phyloP scores from a whole-genome alignment of 2,888 invertebrate genomes.

The Artemia sp. region DNA sequence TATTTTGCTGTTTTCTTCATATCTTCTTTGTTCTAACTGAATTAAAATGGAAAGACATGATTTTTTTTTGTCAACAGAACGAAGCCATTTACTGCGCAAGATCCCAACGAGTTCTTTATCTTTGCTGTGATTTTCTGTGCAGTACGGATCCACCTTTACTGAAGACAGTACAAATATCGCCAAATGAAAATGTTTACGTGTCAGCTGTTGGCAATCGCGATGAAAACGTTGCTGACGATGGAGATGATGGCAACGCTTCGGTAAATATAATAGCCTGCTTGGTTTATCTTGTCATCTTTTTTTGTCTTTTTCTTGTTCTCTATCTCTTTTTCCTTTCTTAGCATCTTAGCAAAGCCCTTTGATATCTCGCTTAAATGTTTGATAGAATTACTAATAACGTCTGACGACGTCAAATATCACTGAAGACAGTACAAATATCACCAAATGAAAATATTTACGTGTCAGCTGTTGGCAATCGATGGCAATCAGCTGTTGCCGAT shows the following conservation, averaged over 20 bases:
- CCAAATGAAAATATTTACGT: constrained; percentile 47
- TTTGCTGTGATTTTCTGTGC: constrained; percentile 65
- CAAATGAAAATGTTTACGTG: constrained; percentile 47
- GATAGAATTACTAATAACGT: too few species aligned
- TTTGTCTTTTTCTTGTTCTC: too few species aligned
- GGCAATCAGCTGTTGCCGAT: too few species aligned
- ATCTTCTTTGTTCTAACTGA: too few species aligned
- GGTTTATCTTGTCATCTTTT: too few species aligned
- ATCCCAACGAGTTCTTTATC: constrained; percentile 54
- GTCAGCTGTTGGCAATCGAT: constrained; percentile 44
- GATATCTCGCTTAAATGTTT: too few species aligned
- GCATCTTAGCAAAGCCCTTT: too few species aligned
- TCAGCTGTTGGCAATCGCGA: constrained; percentile 42
- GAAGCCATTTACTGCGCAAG: constrained; percentile 53
- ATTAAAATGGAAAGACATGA: too few species aligned
- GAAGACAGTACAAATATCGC: constrained; percentile 47
- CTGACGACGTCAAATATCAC: constrained; percentile 23
- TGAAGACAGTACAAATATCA: constrained; percentile 50
- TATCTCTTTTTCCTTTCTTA: too few species aligned
- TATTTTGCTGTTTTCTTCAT: too few species aligned
- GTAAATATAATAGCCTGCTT: constrained; percentile 16
- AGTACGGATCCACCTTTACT: constrained; percentile 72
- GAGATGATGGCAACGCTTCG: constrained; percentile 23
- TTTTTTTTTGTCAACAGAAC: constrained; percentile 36
- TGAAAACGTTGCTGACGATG: constrained; percentile 24